Base-by-base conservation (phyloP, 2,888 invertebrate genomes). In the Coenonympha arcania region DNA sequence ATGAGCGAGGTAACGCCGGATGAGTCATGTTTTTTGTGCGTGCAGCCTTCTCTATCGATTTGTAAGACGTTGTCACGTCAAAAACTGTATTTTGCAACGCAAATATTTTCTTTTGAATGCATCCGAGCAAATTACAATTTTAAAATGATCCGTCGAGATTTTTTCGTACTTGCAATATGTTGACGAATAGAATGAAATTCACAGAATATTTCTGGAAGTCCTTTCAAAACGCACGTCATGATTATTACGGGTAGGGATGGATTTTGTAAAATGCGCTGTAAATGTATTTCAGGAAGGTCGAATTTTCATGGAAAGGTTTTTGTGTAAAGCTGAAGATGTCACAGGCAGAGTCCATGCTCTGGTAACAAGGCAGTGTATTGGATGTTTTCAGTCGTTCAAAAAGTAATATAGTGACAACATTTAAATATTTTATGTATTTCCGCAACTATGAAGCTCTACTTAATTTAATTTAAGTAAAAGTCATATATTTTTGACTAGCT, bases 361-460 rank as follows among this genome's bases (percentile, higher is more conserved):
- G 34, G 37, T 55, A 55, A 52, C 52, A 55, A 49, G 54, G 37
- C 20, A 39, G 46, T 43, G 48, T 36, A 45, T 41, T 55, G 51
- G 39, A 48, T 37, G 54, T 37, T 45, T 46, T 46, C 42, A 52
- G 52, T 46, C 46, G 31, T 15, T 22, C n/a, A n/a, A 3, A 19
- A 28, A n/a, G 15, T 43, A n/a, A n/a, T n/a, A n/a, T n/a, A 13
- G 19, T 43, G 31, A 22, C 28, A 41, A 19, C 13, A 13, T 28
- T 13, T 16, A 13, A 11, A 19, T 13, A 16, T 16, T 41, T 28
- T 13, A 11, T n/a, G 13, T n/a, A 37, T 13, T 34, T 19, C 4
- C 9, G 33, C 6, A 8, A 8, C 1, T 9, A 26, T 9, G 4
- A n/a, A n/a, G n/a, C n/a, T n/a, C n/a, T n/a, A n/a, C n/a, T n/a